These are phyloP conservation scores for Cirrhinus molitorella DNA, from an alignment of 2,797 vertebrate species.

Conservation along the genomic window DNA sequence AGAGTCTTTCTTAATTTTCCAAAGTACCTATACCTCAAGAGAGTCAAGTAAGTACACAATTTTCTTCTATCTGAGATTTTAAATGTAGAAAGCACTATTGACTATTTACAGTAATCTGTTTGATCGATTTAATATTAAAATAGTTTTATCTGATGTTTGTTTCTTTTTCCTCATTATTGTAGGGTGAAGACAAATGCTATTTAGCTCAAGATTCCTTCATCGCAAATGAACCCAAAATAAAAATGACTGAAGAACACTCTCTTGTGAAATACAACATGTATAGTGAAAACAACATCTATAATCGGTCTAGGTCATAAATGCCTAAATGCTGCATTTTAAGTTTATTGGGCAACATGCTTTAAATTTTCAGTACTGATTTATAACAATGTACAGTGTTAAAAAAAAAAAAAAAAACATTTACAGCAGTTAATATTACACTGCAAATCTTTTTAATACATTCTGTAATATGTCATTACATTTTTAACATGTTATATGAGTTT, in stretches of 20 bases:
- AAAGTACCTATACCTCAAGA: background rate
- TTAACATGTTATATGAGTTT: background rate
- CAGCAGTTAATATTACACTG: too few relatives aligned
- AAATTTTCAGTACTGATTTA: background rate
- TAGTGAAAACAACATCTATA: background rate
- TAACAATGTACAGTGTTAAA: background rate
- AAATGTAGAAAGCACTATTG: background rate
- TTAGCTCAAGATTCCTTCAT: background rate
- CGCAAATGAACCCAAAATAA: background rate
- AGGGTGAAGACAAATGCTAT: background rate
- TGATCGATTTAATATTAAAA: too few relatives aligned
- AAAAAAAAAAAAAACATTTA: too few relatives aligned
- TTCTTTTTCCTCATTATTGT: background rate
- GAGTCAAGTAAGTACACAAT: background rate
- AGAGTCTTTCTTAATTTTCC: background rate
- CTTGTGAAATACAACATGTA: background rate
- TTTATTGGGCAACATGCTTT: background rate
- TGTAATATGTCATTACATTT: background rate
- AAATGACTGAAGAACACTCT: background rate
- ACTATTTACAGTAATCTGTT: background rate
- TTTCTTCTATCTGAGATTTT: background rate
- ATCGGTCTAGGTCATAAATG: background rate
- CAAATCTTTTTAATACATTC: background rate
- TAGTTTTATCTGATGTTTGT: background rate
- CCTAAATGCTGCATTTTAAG: background rate